Conservation (phyloP, 1,140 invertebrate genomes). For the Drosophila sp. region DNA sequence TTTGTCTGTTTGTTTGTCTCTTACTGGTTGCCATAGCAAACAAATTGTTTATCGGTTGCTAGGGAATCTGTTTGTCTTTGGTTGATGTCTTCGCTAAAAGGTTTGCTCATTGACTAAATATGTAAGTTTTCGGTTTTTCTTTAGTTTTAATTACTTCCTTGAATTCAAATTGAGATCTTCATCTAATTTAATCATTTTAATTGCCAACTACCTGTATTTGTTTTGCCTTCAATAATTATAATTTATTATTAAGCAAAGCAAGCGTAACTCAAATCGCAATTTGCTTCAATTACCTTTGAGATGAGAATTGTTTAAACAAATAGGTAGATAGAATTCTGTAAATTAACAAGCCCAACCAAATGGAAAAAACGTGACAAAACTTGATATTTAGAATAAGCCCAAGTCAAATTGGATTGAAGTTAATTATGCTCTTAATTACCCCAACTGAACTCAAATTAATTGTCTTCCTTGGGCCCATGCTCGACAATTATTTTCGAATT, state of each 20-base stretch:
- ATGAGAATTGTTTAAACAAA: slow-evolving; percentile 42
- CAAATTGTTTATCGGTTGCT: neutral
- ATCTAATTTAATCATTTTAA: slow-evolving; percentile 41
- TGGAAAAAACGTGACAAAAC: slow-evolving; percentile 40
- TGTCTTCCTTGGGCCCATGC: slow-evolving; percentile 28
- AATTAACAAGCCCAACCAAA: slow-evolving; percentile 16
- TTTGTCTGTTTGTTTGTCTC: slow-evolving; percentile 26
- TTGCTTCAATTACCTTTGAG: slow-evolving; percentile 33
- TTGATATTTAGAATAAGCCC: slow-evolving; percentile 9
- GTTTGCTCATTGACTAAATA: neutral
- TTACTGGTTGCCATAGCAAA: slow-evolving; percentile 11
- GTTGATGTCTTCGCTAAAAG: slow-evolving; percentile 7
- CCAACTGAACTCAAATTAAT: slow-evolving; percentile 52
- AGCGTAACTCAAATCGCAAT: slow-evolving; percentile 54
- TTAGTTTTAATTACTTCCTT: neutral
- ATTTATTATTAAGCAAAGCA: slow-evolving; percentile 50
- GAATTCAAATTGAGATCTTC: neutral
- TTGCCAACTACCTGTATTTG: slow-evolving; percentile 40
- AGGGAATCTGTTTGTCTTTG: neutral
- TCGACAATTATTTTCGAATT: slow-evolving; percentile 74
- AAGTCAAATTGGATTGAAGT: neutral
- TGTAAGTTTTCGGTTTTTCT: neutral
- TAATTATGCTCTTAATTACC: slow-evolving; percentile 30
- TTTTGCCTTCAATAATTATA: slow-evolving; percentile 50
- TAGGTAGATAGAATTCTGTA: slow-evolving; percentile 4